phyloP scores from a whole-genome alignment of 2,888 invertebrate genomes.

The Oxycera nigricornis region DNA sequence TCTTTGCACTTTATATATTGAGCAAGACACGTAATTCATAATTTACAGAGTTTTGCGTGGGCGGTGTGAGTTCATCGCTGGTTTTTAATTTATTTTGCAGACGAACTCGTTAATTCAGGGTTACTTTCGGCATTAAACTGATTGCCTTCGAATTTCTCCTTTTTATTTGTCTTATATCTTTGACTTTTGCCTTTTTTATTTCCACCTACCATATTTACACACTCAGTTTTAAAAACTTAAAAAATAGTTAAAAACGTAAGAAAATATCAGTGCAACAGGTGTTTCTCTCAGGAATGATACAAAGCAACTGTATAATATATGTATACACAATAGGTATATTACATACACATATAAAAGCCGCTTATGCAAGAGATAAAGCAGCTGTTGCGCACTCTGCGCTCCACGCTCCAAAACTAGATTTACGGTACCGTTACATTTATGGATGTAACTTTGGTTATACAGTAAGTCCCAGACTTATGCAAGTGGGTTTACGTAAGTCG shows the following conservation, averaged over 20 bases:
- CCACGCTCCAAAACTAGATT: neutral
- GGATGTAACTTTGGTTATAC: neutral
- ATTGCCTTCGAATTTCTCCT: too few species aligned
- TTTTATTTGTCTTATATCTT: neutral
- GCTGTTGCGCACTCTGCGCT: neutral
- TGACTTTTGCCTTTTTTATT: neutral
- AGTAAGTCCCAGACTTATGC: neutral
- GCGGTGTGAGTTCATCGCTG: neutral
- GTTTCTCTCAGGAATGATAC: neutral
- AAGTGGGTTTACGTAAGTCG: too few species aligned
- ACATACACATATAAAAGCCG: slow-evolving; percentile 1
- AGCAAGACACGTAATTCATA: neutral
- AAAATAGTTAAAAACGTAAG: neutral
- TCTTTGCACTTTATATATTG: neutral
- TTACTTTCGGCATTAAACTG: neutral
- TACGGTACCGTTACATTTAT: neutral
- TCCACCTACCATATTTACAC: neutral
- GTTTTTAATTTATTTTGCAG: too few species aligned
- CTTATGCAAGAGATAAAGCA: neutral
- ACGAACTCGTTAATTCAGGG: too few species aligned
- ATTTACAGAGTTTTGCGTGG: neutral
- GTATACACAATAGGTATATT: neutral
- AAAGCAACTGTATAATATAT: neutral
- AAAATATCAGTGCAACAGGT: neutral
- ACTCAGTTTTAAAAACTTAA: neutral